phyloP scores from a whole-genome alignment of 2,113 vertebrate species.

The Dolichotis patagonum region DNA sequence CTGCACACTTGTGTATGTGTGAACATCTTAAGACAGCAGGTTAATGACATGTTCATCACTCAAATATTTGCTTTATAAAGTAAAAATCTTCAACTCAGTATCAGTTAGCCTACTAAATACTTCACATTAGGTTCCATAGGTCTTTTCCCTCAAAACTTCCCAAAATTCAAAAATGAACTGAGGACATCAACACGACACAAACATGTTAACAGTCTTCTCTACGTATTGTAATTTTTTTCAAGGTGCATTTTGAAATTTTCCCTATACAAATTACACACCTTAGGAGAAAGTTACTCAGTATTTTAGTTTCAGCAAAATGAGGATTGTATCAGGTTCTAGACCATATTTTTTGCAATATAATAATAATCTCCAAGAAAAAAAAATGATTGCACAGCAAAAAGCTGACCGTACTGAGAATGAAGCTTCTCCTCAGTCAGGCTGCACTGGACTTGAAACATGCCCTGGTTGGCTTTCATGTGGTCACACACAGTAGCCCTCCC shows the following conservation, averaged over 20 bases:
- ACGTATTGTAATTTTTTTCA: slow-evolving; percentile 36
- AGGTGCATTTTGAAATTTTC: slow-evolving; percentile 60
- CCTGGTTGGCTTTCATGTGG: slow-evolving; percentile 75
- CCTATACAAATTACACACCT: slow-evolving; percentile 74
- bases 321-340: slow-evolving; percentile 1
- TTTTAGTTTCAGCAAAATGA: slow-evolving; percentile 49
- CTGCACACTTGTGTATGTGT: slow-evolving; percentile 53
- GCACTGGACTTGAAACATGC: slow-evolving; percentile 78
- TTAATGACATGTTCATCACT: slow-evolving; percentile 72
- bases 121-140: slow-evolving; percentile 72
- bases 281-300: slow-evolving; percentile 45
- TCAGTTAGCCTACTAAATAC: slow-evolving; percentile 67
- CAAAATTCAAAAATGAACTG: slow-evolving; percentile 54
- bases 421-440: slow-evolving; percentile 79
- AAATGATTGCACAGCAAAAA: slow-evolving; percentile 66
- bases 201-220: slow-evolving; percentile 58
- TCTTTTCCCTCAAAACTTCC: slow-evolving; percentile 77
- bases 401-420: slow-evolving; percentile 75
- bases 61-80: slow-evolving; percentile 65
- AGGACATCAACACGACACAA: slow-evolving; percentile 62
- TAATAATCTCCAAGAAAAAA: slow-evolving; percentile 9
- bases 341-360: slow-evolving; percentile 40
- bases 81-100: slow-evolving; percentile 65
- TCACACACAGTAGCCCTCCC: slow-evolving; percentile 73
- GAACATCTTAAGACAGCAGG: slow-evolving; percentile 78